These are phyloP conservation scores for Habroteleia sp. DNA, from an alignment of 2,888 invertebrate genomes.

Conservation along the genomic window DNA sequence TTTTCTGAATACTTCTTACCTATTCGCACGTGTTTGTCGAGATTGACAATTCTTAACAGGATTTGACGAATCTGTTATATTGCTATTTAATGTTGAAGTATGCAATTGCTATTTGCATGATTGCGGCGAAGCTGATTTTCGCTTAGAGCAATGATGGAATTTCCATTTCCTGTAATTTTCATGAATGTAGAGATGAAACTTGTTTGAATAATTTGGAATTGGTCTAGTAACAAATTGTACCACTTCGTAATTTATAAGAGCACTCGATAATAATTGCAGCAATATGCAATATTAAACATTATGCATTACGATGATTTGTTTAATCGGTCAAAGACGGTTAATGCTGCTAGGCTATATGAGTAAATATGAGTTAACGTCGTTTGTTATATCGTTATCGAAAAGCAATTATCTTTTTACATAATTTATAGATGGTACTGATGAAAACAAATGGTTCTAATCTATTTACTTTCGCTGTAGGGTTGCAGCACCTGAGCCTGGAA, in stretches of 20 bases:
- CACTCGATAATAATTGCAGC: slow-evolving; percentile 55
- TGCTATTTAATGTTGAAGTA: slow-evolving; percentile 64
- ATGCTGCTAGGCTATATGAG: background rate
- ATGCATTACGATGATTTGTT: slow-evolving; percentile 43
- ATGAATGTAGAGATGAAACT: slow-evolving; percentile 63
- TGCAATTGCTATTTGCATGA: slow-evolving; percentile 64
- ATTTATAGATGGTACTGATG: slow-evolving; percentile 9
- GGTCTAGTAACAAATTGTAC: slow-evolving; percentile 60
- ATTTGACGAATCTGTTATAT: slow-evolving; percentile 55
- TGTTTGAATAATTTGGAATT: slow-evolving; percentile 64
- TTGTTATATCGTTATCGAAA: too few relatives aligned
- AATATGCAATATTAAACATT: slow-evolving; percentile 46
- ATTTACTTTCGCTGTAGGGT: slow-evolving; percentile 68
- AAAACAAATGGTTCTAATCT: slow-evolving; percentile 34
- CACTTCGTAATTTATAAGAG: slow-evolving; percentile 58
- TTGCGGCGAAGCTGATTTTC: slow-evolving; percentile 63
- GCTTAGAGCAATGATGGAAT: slow-evolving; percentile 64
- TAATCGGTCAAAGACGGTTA: slow-evolving; percentile 34
- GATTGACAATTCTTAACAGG: slow-evolving; percentile 45
- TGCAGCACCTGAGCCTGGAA: slow-evolving; percentile 78
- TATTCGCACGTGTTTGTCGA: background rate
- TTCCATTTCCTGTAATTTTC: slow-evolving; percentile 66
- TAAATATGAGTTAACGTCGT: background rate
- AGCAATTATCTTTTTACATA: background rate
- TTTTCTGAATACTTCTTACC: too few relatives aligned